Evolutionary conservation across 2,888 invertebrate species (phyloP).

Genomic region (Rhimphoctona megacephalus): DNA sequence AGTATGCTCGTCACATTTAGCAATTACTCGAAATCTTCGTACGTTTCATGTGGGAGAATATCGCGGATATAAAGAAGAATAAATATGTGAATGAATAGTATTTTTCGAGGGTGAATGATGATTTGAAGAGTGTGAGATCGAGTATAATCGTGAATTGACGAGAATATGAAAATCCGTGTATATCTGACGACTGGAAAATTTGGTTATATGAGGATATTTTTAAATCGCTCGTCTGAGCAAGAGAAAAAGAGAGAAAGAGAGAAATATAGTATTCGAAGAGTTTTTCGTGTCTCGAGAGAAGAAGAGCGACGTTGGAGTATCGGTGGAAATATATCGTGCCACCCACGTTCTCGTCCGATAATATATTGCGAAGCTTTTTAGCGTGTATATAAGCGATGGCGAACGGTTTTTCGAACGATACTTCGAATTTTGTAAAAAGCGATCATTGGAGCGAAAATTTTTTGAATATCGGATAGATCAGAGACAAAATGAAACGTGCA

Average conservation of each 20-base stretch:
- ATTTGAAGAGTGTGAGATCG: neutral
- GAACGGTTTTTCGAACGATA: neutral
- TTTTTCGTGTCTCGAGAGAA: constrained; percentile 43
- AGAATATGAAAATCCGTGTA: constrained; percentile 49
- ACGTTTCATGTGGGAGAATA: neutral
- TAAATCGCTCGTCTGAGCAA: constrained; percentile 67
- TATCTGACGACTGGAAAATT: constrained; percentile 56
- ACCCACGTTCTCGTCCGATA: constrained; percentile 50
- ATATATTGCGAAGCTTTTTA: constrained; percentile 45
- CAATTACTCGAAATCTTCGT: no score
- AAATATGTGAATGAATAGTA: no score
- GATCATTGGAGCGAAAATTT: neutral
- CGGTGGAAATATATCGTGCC: constrained; percentile 49
- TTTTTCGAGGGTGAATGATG: neutral
- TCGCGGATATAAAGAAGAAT: no score
- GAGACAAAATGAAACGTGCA: neutral
- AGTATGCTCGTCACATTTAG: no score
- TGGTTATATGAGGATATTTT: constrained; percentile 73
- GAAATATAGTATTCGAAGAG: constrained; percentile 13
- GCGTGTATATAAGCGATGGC: neutral
- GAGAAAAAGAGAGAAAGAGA: constrained; percentile 14
- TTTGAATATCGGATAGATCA: neutral
- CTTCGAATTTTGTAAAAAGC: constrained; percentile 3
- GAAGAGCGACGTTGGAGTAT: neutral
- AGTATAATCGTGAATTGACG: neutral